Conservation (phyloP, 53 echinoderm and acorn worm genomes). For the Actinopyga echinites region DNA sequence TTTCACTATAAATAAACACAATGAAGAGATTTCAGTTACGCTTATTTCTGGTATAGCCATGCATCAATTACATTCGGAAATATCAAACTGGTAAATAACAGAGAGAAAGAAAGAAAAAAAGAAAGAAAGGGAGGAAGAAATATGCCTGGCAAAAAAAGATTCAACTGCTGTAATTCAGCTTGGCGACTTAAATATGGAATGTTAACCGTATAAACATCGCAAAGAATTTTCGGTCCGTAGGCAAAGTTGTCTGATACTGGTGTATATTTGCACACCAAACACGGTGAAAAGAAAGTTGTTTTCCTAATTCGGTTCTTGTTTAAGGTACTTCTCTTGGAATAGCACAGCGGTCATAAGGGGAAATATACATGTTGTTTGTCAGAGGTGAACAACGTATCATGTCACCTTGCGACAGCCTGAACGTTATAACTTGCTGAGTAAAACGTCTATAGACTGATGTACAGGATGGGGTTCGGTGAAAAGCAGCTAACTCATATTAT, state of each 20-base stretch:
- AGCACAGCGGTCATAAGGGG: no score
- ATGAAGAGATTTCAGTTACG: no score
- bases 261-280: slow-evolving; percentile 16
- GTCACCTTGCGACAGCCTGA: no score
- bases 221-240: no score
- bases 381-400: no score
- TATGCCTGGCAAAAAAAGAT: neutral
- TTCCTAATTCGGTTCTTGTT: slow-evolving; percentile 26
- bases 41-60: no score
- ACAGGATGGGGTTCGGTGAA: no score
- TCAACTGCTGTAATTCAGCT: neutral
- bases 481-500: no score
- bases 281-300: neutral
- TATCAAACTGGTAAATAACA: neutral
- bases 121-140: neutral
- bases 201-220: neutral
- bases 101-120: neutral
- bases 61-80: neutral
- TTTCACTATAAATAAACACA: neutral
- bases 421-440: no score
- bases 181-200: slow-evolving; percentile 3
- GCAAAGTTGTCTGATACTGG: no score
- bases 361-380: no score
- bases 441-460: no score
- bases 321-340: neutral